Evolutionary conservation across 2,113 vertebrate species (phyloP), one percentile per base, ranked within the genome.

Genomic region (Hystrix cristata): DNA sequence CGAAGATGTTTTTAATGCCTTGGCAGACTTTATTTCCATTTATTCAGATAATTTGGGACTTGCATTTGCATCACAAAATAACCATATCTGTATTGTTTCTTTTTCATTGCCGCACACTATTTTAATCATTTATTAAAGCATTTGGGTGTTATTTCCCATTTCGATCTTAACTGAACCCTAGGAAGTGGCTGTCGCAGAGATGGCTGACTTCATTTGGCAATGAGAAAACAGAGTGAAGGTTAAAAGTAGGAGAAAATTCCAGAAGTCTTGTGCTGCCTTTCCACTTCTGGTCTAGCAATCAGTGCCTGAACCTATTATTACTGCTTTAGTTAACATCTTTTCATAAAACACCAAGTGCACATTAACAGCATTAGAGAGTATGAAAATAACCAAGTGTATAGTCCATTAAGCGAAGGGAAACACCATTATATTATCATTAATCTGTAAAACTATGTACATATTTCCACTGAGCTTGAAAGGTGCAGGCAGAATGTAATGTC

Each of bases 371-470:
- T 84, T 86, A 92, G 87, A 91, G 46, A 96, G 67, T 78, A 95
- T 94, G 93, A 97, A 96, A 97, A 97, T 95, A 95, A 89, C 82
- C 91, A 87, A 7, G 15, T 81, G 69, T 57, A 71, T 53, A 97
- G 95, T 95, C 91, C 88, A 97, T 97, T 98, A 98, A 95, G 88
- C 97, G 97, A 97, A 65, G 83, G 95, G 89, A 98, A 97, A 93
- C 91, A 95, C 64, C 89, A 97, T 97, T 97, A 98, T 94, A 88
- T 74, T 95, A 94, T 81, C 96, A 95, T 96, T 95, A 97, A 97
- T 96, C 97, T 96, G 86, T 53, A 85, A 96, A 96, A 95, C 53
- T 82, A 92, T 78, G 86, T 81, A 94, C 87, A 64, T 92, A 95
- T 90, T 93, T 94, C 80, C 92, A 95, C 7, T 87, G 74, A 83